Evolutionary conservation across 2,888 invertebrate species (phyloP).

Genomic region (Hirtodrosophila trivittata): DNA sequence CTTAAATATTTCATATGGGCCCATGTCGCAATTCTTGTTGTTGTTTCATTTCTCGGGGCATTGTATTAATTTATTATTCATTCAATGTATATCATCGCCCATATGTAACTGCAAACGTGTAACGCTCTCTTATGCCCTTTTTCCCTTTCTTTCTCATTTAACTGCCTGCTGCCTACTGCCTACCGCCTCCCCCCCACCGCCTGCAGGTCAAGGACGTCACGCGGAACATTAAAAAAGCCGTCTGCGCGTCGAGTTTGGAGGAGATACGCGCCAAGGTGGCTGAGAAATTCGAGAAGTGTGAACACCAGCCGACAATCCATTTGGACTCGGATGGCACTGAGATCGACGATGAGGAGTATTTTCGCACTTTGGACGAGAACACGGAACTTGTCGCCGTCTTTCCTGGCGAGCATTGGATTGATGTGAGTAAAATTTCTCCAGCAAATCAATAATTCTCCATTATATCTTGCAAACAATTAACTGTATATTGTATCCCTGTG

Average conservation of each 20-base stretch:
- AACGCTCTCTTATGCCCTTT: constrained; percentile 52
- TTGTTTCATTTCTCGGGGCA: constrained; percentile 4
- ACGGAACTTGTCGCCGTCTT: constrained; percentile 93
- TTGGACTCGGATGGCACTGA: constrained; percentile 97
- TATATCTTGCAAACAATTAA: background rate
- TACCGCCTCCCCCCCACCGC: background rate
- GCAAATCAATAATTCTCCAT: background rate
- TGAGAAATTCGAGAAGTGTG: constrained; percentile 88
- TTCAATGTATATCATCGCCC: constrained; percentile 50
- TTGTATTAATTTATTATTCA: constrained; percentile 72
- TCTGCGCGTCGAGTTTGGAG: constrained; percentile 91
- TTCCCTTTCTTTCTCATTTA: constrained; percentile 4
- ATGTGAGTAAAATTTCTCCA: constrained; percentile 77
- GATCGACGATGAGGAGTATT: constrained; percentile 97
- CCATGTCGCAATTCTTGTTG: constrained; percentile 27
- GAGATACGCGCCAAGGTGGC: constrained; percentile 91
- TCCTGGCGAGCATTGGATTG: constrained; percentile 90
- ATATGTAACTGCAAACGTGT: constrained; percentile 51
- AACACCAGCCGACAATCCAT: constrained; percentile 89
- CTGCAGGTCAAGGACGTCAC: constrained; percentile 87
- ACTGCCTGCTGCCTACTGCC: background rate
- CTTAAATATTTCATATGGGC: constrained; percentile 61
- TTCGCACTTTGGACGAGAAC: constrained; percentile 94
- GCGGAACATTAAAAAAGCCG: constrained; percentile 91
- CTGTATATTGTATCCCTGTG: constrained; percentile 1